Percentiles rank a stretch among this genome's conserved stretches.
These are phyloP conservation scores for Antennarius striatus DNA, from an alignment of 2,113 vertebrate genomes.

Conservation along the genomic window DNA sequence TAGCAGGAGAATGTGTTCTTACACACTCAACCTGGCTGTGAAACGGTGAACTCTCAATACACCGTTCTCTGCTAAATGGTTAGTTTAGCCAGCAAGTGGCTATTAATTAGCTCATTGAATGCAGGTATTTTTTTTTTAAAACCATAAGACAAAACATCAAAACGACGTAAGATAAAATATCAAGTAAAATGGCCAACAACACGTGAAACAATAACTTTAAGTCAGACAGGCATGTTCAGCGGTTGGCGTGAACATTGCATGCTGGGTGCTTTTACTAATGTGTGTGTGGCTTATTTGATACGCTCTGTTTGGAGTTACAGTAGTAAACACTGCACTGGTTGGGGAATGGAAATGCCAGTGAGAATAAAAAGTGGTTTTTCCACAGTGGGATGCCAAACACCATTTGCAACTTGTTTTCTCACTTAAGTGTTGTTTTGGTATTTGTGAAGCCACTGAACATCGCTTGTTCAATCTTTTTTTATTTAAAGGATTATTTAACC, in stretches of 20 bases:
- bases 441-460: no score
- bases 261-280: constrained; percentile 54
- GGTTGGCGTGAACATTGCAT: constrained; percentile 48
- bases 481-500: neutral
- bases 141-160: neutral
- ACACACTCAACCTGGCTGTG: constrained; percentile 35
- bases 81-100: no score
- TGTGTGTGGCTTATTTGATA: constrained; percentile 67
- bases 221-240: constrained; percentile 32
- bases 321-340: constrained; percentile 62
- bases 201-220: constrained; percentile 31
- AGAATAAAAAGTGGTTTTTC: constrained; percentile 73
- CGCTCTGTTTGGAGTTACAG: constrained; percentile 72
- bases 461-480: constrained; percentile 3
- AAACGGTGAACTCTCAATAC: constrained; percentile 23
- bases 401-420: constrained; percentile 48
- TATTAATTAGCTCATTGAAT: neutral
- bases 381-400: constrained; percentile 69
- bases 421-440: neutral
- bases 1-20: constrained; percentile 62
- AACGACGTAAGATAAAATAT: constrained; percentile 18
- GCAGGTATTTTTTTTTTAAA: neutral
- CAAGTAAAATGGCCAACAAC: constrained; percentile 27
- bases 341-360: constrained; percentile 59
- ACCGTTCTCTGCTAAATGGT: constrained; percentile 8